Base-by-base conservation (phyloP, 2,797 vertebrate genomes). In the Tadarida brasiliensis region DNA sequence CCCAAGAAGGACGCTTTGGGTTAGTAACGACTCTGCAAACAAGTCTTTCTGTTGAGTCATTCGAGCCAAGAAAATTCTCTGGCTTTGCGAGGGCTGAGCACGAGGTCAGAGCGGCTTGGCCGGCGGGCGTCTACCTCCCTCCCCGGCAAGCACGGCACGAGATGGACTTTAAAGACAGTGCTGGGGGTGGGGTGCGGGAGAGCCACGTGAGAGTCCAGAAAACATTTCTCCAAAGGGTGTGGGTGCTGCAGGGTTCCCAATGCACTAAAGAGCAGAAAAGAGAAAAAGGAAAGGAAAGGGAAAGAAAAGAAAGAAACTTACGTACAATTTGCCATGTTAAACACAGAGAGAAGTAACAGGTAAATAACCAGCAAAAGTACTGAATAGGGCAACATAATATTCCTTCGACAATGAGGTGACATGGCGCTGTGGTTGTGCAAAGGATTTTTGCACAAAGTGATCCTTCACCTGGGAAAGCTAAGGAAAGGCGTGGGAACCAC, bases 111-210 rank as follows among this genome's bases (percentile, higher is more conserved):
- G 30, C 33, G 20, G 33, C n/a, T 33, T 24, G 15, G 10, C 0
- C n/a, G 39, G 1, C 15, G 0, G 33, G n/a, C 2, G 0, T 24
- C 78, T 11, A 1, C 4, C 19, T 7, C 56, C n/a, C 74, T 67
- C 33, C 57, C 44, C 84, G 11, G 47, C 67, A 49, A 70, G 81
- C 19, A 20, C 6, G 8, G 63, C 2, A 0, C 59, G 11, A 0
- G 12, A n/a, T 7, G 14, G 30, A 39, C 49, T 88, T 57, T 7
- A 35, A 74, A 90, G 39, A 49, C n/a, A 59, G 24, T 5, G 7
- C 12, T 11, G 11, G 24, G 1, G 24, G 9, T 3, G 22, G 5
- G 44, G 24, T 8, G 0, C 16, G 9, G 11, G 9, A 51, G 78
- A 51, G n/a, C 59, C 67, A 81, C 0, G 2, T 49, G 26, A 51